Evolutionary conservation across 2,888 invertebrate genomes (phyloP), one percentile per base, ranked within the genome.

Genomic region (Rotaria socialis): DNA sequence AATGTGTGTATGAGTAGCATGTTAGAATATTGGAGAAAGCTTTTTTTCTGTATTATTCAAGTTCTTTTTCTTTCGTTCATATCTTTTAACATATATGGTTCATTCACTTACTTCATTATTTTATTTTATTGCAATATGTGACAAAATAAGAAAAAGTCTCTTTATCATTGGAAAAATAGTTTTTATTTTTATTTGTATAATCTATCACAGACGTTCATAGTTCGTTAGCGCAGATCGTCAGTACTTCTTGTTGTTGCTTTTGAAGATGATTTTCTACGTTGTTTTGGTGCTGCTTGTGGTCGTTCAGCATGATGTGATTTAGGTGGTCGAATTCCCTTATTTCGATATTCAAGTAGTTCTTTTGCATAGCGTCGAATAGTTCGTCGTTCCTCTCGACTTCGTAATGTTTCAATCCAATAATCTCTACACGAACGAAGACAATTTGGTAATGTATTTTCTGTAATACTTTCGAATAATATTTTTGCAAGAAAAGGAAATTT

Each of bases 371-470:
- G 24, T 24, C 47, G 43, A n/a, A 80, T 47, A 47, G 47, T n/a
- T n/a, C n/a, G 80, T 47, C 80, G 80, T 80, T 80, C 80, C 0
- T 24, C 24, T 22, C 0, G 43, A 80, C 47, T 47, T 7, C 47
- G 43, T 47, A 80, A 47, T 5, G 80, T 80, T 80, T 80, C 80
- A n/a, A 80, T 47, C 80, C 80, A 80, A 80, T 80, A 80, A 80
- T 80, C 80, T 47, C n/a, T 43, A 24, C 80, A 80, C 14, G 47
- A 47, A 24, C 80, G 80, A 24, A 80, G 47, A 80, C 80, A 80
- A 47, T 80, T 80, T n/a, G 22, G 3, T 80, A 80, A 47, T 11
- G 43, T 43, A 47, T 47, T 47, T 80, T 80, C 80, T 47, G 5
- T 47, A n/a, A 80, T 80, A 47, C 80, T 80, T 80, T 80, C 80